These are phyloP conservation scores for Eumaeus atala DNA, from an alignment of 1,140 invertebrate genomes.

Conservation along the genomic window DNA sequence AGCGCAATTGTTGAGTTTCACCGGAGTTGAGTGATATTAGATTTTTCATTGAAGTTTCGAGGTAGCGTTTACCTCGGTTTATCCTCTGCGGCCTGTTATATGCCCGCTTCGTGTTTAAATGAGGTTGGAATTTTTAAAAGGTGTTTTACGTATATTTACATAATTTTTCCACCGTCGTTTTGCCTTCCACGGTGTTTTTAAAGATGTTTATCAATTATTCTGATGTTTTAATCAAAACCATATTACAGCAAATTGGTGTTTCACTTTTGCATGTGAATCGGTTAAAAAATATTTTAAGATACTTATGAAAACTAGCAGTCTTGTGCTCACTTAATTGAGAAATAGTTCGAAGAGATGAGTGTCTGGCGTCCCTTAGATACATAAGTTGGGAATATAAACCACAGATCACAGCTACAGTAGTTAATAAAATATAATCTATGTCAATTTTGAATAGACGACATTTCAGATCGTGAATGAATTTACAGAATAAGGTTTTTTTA, in stretches of 20 bases:
- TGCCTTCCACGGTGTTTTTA: background rate
- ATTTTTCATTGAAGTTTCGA: slow-evolving; percentile 41
- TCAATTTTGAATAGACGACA: too few relatives aligned
- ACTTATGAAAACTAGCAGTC: too few relatives aligned
- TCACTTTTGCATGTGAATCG: too few relatives aligned
- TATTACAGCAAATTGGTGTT: background rate
- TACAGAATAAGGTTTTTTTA: too few relatives aligned
- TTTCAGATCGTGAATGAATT: too few relatives aligned
- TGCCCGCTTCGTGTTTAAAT: background rate
- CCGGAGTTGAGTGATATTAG: slow-evolving; percentile 53
- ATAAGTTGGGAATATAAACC: too few relatives aligned
- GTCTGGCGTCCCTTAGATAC: too few relatives aligned
- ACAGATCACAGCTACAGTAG: too few relatives aligned
- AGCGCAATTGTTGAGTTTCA: slow-evolving; percentile 51
- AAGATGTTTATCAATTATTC: background rate
- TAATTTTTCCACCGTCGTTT: background rate
- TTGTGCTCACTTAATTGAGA: too few relatives aligned
- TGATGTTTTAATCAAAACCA: background rate
- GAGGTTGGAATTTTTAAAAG: slow-evolving; percentile 7
- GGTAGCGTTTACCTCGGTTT: slow-evolving; percentile 7
- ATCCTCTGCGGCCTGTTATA: background rate
- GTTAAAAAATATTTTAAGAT: too few relatives aligned
- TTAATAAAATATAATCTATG: too few relatives aligned
- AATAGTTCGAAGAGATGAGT: too few relatives aligned
- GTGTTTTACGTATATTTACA: background rate